Base-by-base conservation (phyloP, 1,140 invertebrate species). In the Conus betulinus region DNA sequence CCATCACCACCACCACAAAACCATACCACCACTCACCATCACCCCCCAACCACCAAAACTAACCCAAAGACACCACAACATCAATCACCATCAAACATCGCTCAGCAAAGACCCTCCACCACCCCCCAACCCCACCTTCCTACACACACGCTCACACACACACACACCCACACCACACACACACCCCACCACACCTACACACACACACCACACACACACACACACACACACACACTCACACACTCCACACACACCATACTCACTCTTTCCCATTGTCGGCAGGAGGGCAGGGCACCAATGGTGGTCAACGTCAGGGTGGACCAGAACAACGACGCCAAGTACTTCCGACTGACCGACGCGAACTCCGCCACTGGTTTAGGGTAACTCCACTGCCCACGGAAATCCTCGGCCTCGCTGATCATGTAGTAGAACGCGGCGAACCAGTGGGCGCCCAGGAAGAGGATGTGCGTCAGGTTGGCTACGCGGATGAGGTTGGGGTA, bases 401-500 rank as follows among this genome's bases (percentile, higher is more conserved):
- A 99, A 5, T 97, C 97, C 95, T 99, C 98, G 52, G 97, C 97
- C 94, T 99, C 98, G 8, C 98, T 98, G 51, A 99, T 96, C 88
- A 99, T 95, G 96, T 98, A 99, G 96, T 99, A 99, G 96, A 99
- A 99, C 94, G 98, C 99, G 63, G 98, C 98, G 94, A 99, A 99
- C 98, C 98, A 99, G 94, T 99, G 98, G 39, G 98, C 98, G 89
- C 99, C 96, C 91, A 99, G 98, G 89, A 99, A 97, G 63, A 99
- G 96, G 92, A 99, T 99, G 95, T 99, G 98, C 89, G 99, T 98
- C 52, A 99, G 96, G 95, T 99, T 99, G 89, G 98, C 96, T 51
- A 99, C 98, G n/a, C 98, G 96, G 97, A 98, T 98, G 92, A 99
- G 96, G 95, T 99, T 99, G 7, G 98, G 98, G 95, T 98, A 99